phyloP scores from a whole-genome alignment of 2,888 invertebrate genomes.

The Limnephilus lunatus region DNA sequence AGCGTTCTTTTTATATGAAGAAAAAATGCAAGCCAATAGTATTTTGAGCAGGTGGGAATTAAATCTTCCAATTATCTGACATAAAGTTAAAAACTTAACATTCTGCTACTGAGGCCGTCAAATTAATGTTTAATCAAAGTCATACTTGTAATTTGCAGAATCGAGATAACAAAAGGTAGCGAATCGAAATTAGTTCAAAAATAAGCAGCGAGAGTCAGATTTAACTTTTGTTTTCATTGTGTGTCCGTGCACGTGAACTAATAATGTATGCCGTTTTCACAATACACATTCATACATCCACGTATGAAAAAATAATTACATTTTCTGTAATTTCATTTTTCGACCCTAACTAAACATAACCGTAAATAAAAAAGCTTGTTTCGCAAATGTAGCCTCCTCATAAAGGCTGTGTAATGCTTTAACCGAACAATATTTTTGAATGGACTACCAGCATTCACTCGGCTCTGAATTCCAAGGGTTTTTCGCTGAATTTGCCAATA shows the following conservation, averaged over 20 bases:
- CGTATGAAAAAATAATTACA: conserved; percentile 24
- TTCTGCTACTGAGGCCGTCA: too few relatives aligned
- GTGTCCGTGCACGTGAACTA: not conserved
- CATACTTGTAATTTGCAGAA: too few relatives aligned
- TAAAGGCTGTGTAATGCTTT: not conserved
- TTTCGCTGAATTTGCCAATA: not conserved
- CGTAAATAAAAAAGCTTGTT: not conserved
- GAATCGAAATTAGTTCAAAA: not conserved
- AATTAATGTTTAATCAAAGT: too few relatives aligned
- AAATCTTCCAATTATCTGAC: too few relatives aligned
- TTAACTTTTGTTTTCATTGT: not conserved
- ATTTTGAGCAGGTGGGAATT: too few relatives aligned
- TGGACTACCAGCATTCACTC: not conserved
- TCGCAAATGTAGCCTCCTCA: not conserved
- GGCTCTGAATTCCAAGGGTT: not conserved
- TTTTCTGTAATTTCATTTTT: conserved; percentile 24
- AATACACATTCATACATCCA: not conserved
- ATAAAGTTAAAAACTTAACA: too few relatives aligned
- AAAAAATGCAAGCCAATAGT: too few relatives aligned
- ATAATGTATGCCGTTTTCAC: not conserved
- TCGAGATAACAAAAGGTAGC: too few relatives aligned
- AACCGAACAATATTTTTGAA: not conserved
- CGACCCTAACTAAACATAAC: conserved; percentile 15
- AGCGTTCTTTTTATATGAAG: too few relatives aligned
- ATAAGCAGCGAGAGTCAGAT: not conserved